A percentile compares a stretch with the other conserved stretches of the same genome.
Conservation (phyloP, 2,797 vertebrate species). For the Spondyliosoma cantharus region DNA sequence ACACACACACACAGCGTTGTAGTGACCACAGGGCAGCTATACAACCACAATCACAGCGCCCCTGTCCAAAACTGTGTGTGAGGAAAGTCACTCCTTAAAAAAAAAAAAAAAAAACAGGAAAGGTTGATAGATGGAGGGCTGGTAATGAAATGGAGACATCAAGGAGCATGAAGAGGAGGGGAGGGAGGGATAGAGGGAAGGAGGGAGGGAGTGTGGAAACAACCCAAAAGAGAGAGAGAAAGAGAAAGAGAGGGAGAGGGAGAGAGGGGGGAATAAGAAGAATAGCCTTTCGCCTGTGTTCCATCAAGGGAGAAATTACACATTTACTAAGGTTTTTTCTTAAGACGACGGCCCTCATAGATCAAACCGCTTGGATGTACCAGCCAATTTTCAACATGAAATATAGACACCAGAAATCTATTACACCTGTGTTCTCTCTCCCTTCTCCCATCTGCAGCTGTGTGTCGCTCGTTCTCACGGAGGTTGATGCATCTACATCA, state of each 20-base stretch:
- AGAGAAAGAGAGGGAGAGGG: conserved; percentile 66
- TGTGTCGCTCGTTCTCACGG: conserved; percentile 59
- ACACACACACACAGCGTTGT: conserved; percentile 42
- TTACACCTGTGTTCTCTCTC: conserved; percentile 90
- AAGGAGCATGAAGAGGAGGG: conserved; percentile 95
- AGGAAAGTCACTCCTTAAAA: conserved; percentile 92
- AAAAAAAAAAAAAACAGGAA: conserved; percentile 78
- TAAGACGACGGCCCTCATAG: conserved; percentile 99
- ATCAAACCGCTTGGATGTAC: conserved; percentile 97
- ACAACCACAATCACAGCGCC: conserved; percentile 59
- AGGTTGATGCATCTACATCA: conserved; percentile 73
- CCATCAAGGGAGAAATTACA: conserved; percentile 99
- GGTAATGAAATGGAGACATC: conserved; percentile 99
- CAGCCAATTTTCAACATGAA: conserved; percentile 99
- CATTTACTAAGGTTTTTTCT: conserved; percentile 99
- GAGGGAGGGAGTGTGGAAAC: conserved; percentile 68
- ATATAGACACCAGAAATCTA: conserved; percentile 99
- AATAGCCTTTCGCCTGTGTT: conserved; percentile 97
- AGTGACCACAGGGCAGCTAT: conserved; percentile 42
- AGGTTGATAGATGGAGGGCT: conserved; percentile 96
- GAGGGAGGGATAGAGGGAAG: conserved; percentile 82
- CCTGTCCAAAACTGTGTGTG: conserved; percentile 72
- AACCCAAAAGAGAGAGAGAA: conserved; percentile 84
- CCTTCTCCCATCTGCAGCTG: conserved; percentile 67
- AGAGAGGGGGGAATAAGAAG: conserved; percentile 88